Conservation (phyloP, 1,140 invertebrate genomes). For the Mactra quadrangularis region DNA sequence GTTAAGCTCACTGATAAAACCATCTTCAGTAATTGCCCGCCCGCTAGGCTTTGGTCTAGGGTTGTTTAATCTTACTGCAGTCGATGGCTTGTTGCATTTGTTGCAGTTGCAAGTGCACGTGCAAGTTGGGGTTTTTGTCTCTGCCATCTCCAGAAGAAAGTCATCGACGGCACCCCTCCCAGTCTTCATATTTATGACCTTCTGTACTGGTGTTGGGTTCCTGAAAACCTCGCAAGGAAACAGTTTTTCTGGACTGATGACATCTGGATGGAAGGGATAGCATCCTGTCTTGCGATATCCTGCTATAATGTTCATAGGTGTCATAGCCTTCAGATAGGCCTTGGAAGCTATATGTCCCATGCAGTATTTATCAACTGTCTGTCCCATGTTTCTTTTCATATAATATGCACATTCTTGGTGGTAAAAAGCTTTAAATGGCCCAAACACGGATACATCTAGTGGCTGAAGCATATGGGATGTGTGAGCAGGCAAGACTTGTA, state of each 20-base stretch:
- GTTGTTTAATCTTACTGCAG: no score
- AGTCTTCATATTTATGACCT: background rate
- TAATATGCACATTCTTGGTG: conserved; percentile 30
- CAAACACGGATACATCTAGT: conserved; percentile 22
- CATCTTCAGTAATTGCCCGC: no score
- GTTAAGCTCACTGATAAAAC: background rate
- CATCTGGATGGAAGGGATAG: background rate
- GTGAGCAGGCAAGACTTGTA: conserved; percentile 21
- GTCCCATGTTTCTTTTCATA: conserved; percentile 23
- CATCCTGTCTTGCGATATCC: conserved; percentile 6
- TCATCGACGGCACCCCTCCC: conserved; percentile 17
- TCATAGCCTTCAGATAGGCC: conserved; percentile 40
- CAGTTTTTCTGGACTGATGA: background rate
- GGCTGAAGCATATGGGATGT: conserved; percentile 32
- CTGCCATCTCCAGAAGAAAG: background rate
- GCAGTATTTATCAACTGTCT: conserved; percentile 1
- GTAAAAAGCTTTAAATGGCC: conserved; percentile 17
- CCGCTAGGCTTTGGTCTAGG: conserved; percentile 12
- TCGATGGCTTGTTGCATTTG: no score
- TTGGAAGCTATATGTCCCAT: conserved; percentile 24
- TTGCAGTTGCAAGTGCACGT: background rate
- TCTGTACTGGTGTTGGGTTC: conserved; percentile 4
- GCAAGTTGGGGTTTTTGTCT: background rate
- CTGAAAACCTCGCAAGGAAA: conserved; percentile 30
- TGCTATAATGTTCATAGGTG: background rate